Conservation (phyloP, 2,888 invertebrate genomes). For the Tenthredo scrophulariae region DNA sequence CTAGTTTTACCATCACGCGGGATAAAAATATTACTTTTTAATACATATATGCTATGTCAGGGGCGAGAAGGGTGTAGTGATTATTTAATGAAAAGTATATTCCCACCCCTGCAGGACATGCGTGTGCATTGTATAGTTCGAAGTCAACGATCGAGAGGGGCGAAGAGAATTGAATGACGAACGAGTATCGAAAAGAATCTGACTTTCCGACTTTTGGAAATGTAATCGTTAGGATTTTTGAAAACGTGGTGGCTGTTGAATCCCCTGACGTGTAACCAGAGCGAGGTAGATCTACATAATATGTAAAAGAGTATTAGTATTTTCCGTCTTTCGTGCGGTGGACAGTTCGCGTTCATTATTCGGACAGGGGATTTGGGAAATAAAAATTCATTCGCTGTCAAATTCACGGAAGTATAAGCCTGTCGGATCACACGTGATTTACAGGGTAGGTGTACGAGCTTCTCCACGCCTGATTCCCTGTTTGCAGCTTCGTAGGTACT, state of each 20-base stretch:
- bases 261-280: background rate
- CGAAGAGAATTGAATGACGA: background rate
- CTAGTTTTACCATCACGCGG: background rate
- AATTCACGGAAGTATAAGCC: constrained; percentile 50
- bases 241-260: background rate
- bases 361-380: constrained; percentile 49
- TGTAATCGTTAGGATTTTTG: background rate
- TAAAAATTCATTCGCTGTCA: constrained; percentile 52
- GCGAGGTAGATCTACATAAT: constrained; percentile 24
- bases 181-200: background rate
- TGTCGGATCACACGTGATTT: constrained; percentile 51
- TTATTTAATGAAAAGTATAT: background rate
- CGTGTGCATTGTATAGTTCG: no score
- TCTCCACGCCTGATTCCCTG: constrained; percentile 9
- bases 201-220: background rate
- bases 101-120: no score
- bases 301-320: constrained; percentile 33
- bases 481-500: background rate
- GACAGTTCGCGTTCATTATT: constrained; percentile 39
- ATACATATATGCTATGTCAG: background rate
- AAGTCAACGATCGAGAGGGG: background rate
- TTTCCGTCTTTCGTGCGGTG: constrained; percentile 17
- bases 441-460: constrained; percentile 25
- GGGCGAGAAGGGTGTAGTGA: background rate
- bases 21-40: background rate